Evolutionary conservation across 2,888 invertebrate species (phyloP).

Genomic region (Drosophila sordidula): DNA sequence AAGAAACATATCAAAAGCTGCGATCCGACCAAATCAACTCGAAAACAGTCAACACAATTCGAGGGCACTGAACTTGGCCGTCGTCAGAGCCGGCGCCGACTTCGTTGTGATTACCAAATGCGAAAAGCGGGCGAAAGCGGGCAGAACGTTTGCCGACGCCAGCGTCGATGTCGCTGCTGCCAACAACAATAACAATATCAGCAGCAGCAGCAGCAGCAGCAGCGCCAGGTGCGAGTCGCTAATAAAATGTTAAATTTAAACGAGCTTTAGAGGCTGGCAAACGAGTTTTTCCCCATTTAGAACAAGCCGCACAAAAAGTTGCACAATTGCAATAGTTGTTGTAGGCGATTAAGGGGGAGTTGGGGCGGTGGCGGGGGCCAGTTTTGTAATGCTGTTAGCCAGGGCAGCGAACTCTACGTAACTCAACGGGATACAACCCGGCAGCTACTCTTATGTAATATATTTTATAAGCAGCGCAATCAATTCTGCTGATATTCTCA

Average conservation of each 20-base stretch:
- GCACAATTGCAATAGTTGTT: constrained; percentile 66
- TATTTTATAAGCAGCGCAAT: constrained; percentile 38
- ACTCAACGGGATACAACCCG: constrained; percentile 13
- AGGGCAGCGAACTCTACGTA: constrained; percentile 69
- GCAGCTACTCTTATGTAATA: constrained; percentile 54
- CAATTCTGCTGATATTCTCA: constrained; percentile 6
- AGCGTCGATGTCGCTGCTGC: constrained; percentile 9
- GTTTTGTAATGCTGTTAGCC: constrained; percentile 20
- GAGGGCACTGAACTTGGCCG: constrained; percentile 79
- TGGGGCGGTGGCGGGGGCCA: constrained; percentile 2
- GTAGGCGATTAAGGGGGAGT: neutral
- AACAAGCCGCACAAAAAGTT: constrained; percentile 59
- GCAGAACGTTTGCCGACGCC: constrained; percentile 31
- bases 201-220: neutral
- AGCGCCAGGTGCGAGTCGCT: constrained; percentile 62
- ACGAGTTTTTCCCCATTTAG: constrained; percentile 68
- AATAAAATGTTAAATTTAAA: constrained; percentile 74
- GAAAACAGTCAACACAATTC: constrained; percentile 67
- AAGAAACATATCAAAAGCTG: constrained; percentile 37
- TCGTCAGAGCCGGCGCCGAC: constrained; percentile 29
- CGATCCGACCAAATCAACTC: constrained; percentile 19
- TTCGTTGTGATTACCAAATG: constrained; percentile 73
- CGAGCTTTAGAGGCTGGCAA: constrained; percentile 58
- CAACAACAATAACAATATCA: neutral
- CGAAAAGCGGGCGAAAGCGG: constrained; percentile 71